Base-by-base conservation (phyloP, 2,888 invertebrate species). In the Heliconius aoede region DNA sequence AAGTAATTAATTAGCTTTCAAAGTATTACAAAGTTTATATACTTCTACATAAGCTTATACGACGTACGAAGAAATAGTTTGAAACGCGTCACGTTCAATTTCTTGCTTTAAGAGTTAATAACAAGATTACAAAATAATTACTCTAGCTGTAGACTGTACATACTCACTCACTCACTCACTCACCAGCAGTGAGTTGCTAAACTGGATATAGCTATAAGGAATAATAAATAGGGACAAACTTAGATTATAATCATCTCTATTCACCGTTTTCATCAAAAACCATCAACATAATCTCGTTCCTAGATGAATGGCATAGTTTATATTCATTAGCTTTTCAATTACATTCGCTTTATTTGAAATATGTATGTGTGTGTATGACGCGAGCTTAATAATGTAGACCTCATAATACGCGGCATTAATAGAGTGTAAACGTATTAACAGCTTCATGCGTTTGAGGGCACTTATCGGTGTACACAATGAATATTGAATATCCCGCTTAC, bases 271-370 rank as follows among this genome's bases (percentile, higher is more conserved):
- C 79, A 72, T 77, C 72, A 69, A 51, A 60, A 69, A 79, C 64
- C 77, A 79, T 79, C 65, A 79, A 71, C 73, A 73, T 75, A 73
- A 65, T 71, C 51, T 71, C 61, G 60, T 69, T 71, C 51, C 46
- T 73, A 73, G 65, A 58, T 79, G 75, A 77, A 77, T 79, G 26
- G 65, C 65, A 76, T 65, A 77, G 76, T 79, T 81, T 74, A 72
- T 79, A 79, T 80, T 81, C 81, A 81, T 80, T 78, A 80, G 74
- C 76, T 77, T 79, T 81, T 81, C 77, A 78, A 78, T 78, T 77
- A 77, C 72, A 79, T 69, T 8, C 73, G 62, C 76, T 76, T 77
- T 72, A 73, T 77, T 77, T 76, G 60, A 72, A 76, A 69, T 65
- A 65, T 65, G 64, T 67, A 21, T 46, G 46, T 21, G 51, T 60